A percentile compares a stretch with the other conserved stretches of the same genome.
Evolutionary conservation across 2,113 vertebrate genomes (phyloP).

Genomic region (Antennarius striatus): DNA sequence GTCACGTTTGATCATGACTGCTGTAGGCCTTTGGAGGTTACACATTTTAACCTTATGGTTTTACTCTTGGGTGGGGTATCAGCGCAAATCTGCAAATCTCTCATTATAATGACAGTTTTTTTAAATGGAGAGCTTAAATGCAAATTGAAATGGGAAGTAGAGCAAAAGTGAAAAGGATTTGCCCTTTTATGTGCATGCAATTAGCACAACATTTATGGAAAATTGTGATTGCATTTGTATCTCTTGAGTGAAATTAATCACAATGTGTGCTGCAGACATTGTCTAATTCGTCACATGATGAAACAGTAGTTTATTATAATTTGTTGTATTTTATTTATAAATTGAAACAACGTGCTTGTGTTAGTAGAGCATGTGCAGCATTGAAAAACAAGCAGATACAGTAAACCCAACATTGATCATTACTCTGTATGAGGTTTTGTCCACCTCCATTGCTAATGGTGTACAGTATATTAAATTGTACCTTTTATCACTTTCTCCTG

Average conservation of each 20-base stretch:
- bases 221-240: slow-evolving; percentile 53
- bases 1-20: slow-evolving; percentile 15
- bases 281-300: slow-evolving; percentile 33
- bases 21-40: slow-evolving; percentile 45
- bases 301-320: slow-evolving; percentile 28
- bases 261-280: slow-evolving; percentile 33
- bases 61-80: slow-evolving; percentile 24
- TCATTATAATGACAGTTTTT: slow-evolving; percentile 67
- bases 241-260: slow-evolving; percentile 53
- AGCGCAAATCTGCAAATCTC: slow-evolving; percentile 61
- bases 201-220: slow-evolving; percentile 58
- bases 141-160: slow-evolving; percentile 76
- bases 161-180: slow-evolving; percentile 73
- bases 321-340: slow-evolving; percentile 27
- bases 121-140: slow-evolving; percentile 65
- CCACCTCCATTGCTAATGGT: slow-evolving; percentile 20
- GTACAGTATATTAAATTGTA: slow-evolving; percentile 48
- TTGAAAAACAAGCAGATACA: too few relatives aligned
- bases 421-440: neutral
- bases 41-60: slow-evolving; percentile 62
- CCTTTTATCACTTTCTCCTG: slow-evolving; percentile 47
- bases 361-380: too few relatives aligned
- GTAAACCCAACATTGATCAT: too few relatives aligned
- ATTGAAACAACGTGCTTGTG: neutral
- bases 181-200: slow-evolving; percentile 55